These are phyloP conservation scores for Epirrhoe tristata DNA, from an alignment of 2,888 invertebrate genomes.

Conservation along the genomic window DNA sequence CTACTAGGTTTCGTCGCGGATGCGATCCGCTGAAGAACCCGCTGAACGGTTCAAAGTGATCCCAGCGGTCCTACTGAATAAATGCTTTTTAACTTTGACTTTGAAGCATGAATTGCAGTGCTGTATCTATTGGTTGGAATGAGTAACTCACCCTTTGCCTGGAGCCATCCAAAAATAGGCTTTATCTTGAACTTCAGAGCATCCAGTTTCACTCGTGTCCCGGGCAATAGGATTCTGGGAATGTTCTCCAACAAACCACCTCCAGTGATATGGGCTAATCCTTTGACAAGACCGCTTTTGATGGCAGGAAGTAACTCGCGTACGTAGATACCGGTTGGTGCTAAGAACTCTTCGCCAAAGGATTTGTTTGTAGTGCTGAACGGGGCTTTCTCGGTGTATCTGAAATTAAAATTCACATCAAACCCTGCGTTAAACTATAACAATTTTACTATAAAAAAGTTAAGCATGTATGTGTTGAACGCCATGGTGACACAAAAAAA, in stretches of 20 bases:
- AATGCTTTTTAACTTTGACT: too few species aligned
- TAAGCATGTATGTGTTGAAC: too few species aligned
- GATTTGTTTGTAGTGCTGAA: constrained; percentile 69
- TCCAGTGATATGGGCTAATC: constrained; percentile 97
- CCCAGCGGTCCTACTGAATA: too few species aligned
- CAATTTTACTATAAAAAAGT: too few species aligned
- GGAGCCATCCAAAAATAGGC: constrained; percentile 95
- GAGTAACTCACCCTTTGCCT: constrained; percentile 85
- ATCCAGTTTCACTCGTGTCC: constrained; percentile 88
- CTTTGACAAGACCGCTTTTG: constrained; percentile 90
- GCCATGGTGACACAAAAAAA: too few species aligned
- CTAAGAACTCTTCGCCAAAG: constrained; percentile 91
- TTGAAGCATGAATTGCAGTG: too few species aligned
- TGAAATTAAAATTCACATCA: constrained; percentile 37
- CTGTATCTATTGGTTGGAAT: neutral
- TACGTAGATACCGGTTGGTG: constrained; percentile 95
- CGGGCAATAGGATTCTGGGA: constrained; percentile 91
- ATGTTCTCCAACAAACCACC: constrained; percentile 96
- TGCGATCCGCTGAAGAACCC: too few species aligned
- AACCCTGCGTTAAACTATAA: too few species aligned
- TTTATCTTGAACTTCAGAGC: constrained; percentile 90
- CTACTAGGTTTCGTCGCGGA: too few species aligned
- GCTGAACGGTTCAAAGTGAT: too few species aligned
- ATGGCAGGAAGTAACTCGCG: constrained; percentile 90
- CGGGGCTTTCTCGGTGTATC: constrained; percentile 72